Evolutionary conservation across 2,797 vertebrate species (phyloP).

Genomic region (Xiphorhynchus erythropygius): DNA sequence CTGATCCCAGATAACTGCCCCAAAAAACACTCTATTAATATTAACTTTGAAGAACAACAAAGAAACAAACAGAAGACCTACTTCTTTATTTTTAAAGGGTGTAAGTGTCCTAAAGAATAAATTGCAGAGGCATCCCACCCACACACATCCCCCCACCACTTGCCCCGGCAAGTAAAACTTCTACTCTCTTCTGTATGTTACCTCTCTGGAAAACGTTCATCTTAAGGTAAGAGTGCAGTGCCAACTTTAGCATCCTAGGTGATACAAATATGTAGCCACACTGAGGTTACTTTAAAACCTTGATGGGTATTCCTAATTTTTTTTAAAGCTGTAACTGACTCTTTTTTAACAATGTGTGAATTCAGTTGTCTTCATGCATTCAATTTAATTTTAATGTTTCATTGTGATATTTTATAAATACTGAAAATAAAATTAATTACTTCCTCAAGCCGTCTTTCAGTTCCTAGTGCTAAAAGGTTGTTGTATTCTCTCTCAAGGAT

Average conservation of each 20-base stretch:
- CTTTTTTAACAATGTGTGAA: background rate
- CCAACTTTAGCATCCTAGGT: background rate
- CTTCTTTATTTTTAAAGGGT: background rate
- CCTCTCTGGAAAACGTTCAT: background rate
- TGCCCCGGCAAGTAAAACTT: background rate
- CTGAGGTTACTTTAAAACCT: background rate
- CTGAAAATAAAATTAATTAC: constrained; percentile 79
- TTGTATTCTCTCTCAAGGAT: constrained; percentile 99
- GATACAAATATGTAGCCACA: background rate
- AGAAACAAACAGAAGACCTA: background rate
- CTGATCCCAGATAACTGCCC: background rate
- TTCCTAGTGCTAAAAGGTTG: constrained; percentile 96
- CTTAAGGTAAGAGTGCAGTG: constrained; percentile 5
- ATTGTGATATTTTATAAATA: constrained; percentile 34
- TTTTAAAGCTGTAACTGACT: background rate
- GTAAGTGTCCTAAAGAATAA: background rate
- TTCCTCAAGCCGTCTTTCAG: constrained; percentile 96
- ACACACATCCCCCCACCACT: background rate
- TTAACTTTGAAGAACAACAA: background rate
- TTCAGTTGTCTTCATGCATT: constrained; percentile 19
- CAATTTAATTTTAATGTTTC: background rate
- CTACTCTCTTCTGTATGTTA: background rate
- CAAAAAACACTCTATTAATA: background rate
- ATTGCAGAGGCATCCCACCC: background rate
- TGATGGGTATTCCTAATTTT: background rate